Base-by-base conservation (phyloP, 2,113 vertebrate species). In the Okapia johnstoni region DNA sequence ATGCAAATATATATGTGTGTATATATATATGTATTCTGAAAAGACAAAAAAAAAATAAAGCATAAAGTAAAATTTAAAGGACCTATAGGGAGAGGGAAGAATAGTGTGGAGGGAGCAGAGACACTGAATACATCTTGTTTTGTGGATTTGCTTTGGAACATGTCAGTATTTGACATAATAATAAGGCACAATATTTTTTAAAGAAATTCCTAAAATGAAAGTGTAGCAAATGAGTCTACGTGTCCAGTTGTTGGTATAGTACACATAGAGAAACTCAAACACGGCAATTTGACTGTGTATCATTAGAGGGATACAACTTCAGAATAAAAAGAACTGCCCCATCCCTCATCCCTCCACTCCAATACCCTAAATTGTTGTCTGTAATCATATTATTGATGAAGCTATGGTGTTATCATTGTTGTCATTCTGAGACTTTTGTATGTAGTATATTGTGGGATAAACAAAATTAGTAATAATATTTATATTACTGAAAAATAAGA, bases 121-220 rank as follows among this genome's bases (percentile, higher is more conserved):
- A 83, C 14, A 46, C 43, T 21, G n/a, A 73, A 73, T 36, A 73
- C 2, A 40, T 19, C 40, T 79, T 90, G 33, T 36, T 90, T n/a
- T 81, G 28, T 50, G 36, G 87, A 90, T 90, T 87, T 95, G 33
- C 77, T 92, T 80, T 87, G 57, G 5, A 50, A 79, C 25, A 36
- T 33, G n/a, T 30, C 77, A 86, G 36, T 85, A 81, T 54, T 30
- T 50, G 60, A 92, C 16, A 46, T 48, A 88, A 92, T 83, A 40
- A 87, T 55, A 90, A 86, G 66, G 25, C 14, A 66, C 23, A 85
- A 46, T 84, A 90, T 40, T 81, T 84, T 46, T 23, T 7, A 86
- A 95, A 90, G 55, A 80, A 58, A 61, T 70, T 15, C 23, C 43
- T 89, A 85, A 92, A 88, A 33, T 83, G 21, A 86, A 96, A 89